Evolutionary conservation across 1,140 invertebrate genomes (phyloP).

Genomic region (Holcopasites calliopsidis): DNA sequence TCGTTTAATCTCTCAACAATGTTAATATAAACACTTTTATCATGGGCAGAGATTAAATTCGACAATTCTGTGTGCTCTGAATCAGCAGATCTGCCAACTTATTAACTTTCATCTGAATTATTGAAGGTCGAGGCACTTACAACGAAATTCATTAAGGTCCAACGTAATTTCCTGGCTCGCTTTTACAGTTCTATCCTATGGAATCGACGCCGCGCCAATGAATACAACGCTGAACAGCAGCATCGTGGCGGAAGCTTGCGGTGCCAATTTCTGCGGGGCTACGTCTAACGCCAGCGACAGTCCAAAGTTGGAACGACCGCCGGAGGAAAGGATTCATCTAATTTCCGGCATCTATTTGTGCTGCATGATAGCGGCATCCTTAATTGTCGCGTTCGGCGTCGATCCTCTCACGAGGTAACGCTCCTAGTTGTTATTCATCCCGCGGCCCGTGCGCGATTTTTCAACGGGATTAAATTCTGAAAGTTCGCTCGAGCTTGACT

Average conservation of each 20-base stretch:
- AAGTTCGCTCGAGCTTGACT: background rate
- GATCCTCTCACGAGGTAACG: conserved; percentile 88
- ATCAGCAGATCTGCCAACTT: too few relatives aligned
- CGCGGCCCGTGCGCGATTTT: too few relatives aligned
- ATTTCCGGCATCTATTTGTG: conserved; percentile 91
- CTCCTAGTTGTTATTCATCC: background rate
- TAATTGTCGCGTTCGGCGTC: conserved; percentile 90
- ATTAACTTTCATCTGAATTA: too few relatives aligned
- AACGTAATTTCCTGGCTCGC: background rate
- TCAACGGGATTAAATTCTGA: background rate
- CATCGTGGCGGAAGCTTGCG: conserved; percentile 82
- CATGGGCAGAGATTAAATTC: too few relatives aligned
- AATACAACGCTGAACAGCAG: conserved; percentile 66
- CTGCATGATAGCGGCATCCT: conserved; percentile 87
- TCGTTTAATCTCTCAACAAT: too few relatives aligned
- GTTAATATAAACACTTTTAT: too few relatives aligned
- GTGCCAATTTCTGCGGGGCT: conserved; percentile 87
- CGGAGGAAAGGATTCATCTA: conserved; percentile 85
- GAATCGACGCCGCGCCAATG: conserved; percentile 57
- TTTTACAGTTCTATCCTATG: conserved; percentile 74
- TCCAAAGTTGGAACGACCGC: conserved; percentile 85
- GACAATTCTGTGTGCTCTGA: too few relatives aligned
- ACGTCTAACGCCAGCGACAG: conserved; percentile 79
- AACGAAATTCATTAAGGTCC: background rate
- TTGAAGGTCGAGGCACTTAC: background rate